Evolutionary conservation across 2,113 vertebrate genomes (phyloP).

Genomic region (Myanophis thanlyinensis): DNA sequence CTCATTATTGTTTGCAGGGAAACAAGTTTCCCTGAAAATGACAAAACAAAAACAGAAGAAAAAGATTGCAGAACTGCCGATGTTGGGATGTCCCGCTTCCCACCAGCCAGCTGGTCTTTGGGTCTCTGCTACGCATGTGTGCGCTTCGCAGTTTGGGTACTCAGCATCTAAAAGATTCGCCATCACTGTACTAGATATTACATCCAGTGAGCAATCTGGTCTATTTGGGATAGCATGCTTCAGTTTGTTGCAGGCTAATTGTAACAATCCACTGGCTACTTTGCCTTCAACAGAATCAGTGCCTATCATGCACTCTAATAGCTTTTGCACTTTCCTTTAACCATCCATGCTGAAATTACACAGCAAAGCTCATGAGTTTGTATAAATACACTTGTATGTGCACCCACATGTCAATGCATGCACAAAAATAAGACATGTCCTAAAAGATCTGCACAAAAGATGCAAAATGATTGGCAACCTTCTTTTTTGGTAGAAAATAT

Average conservation of each 20-base stretch:
- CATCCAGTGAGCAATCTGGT: not conserved
- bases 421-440: not conserved
- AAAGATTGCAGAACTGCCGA: no score
- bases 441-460: not conserved
- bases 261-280: not conserved
- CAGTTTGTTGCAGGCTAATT: not conserved
- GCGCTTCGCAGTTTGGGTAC: no score
- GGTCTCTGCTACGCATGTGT: no score
- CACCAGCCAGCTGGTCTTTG: no score
- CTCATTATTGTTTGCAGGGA: no score
- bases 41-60: no score
- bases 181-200: no score
- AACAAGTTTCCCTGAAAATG: no score
- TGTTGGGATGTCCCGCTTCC: no score
- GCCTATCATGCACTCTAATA: not conserved
- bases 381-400: no score
- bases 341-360: not conserved
- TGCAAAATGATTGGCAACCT: not conserved
- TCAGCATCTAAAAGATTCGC: no score
- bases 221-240: not conserved
- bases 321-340: not conserved
- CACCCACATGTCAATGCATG: not conserved
- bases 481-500: not conserved
- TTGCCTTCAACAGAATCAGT: not conserved
- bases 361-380: not conserved